A percentile compares a stretch with the other conserved stretches of the same genome.
These are phyloP conservation scores for Aptenodytes forsteri DNA, from an alignment of 2,113 vertebrate species.

Conservation along the genomic window DNA sequence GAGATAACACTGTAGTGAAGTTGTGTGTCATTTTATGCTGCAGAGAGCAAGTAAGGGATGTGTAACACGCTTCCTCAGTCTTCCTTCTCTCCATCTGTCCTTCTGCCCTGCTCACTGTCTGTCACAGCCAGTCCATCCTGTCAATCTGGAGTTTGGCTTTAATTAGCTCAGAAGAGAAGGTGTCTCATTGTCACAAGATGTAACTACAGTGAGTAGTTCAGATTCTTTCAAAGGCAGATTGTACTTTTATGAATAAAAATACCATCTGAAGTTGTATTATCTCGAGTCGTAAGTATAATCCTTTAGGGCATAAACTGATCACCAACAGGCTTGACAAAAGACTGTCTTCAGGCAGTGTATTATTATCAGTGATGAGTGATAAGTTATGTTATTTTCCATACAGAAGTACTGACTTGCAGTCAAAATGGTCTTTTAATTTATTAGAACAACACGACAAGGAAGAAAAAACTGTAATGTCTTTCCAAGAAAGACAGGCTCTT, in stretches of 20 bases:
- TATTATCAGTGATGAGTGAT: conserved; percentile 55
- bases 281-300: conserved; percentile 11
- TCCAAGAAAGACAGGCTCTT: not conserved
- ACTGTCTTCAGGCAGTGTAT: conserved; percentile 46
- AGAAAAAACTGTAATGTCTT: not conserved
- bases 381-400: conserved; percentile 40
- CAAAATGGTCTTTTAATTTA: conserved; percentile 31
- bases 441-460: not conserved
- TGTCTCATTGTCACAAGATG: not conserved
- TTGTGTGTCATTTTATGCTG: not conserved
- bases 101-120: not conserved
- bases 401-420: conserved; percentile 39
- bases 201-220: not conserved
- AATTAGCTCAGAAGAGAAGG: not conserved
- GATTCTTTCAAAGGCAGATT: conserved; percentile 18
- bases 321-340: conserved; percentile 48
- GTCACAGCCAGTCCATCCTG: not conserved
- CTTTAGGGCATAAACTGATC: conserved; percentile 51
- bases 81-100: not conserved
- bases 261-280: conserved; percentile 16
- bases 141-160: not conserved
- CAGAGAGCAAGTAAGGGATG: not conserved
- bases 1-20: not conserved
- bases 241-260: conserved; percentile 34
- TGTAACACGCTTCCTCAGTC: not conserved